Evolutionary conservation across 2,113 vertebrate species (phyloP), one percentile per base, ranked within the genome.

Genomic region (Microcebus murinus): DNA sequence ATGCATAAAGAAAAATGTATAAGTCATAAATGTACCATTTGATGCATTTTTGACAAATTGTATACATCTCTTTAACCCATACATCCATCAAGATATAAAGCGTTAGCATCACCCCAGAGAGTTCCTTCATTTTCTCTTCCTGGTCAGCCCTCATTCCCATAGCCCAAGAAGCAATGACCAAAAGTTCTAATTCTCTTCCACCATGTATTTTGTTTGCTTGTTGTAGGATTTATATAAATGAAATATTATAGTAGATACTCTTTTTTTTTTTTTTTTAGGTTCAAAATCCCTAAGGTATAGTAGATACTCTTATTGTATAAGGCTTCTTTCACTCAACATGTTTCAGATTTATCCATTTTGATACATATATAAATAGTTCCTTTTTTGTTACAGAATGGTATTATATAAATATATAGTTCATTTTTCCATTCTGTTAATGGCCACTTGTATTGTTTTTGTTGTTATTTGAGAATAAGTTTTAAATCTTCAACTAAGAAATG

Each of bases 381-480:
- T 55, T 83, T 92, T 92, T 83, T 79, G 71, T 63, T 77, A 29
- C 6, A 67, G 42, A 90, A 31, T 74, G 74, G 17, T 55, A 39
- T 86, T 94, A 15, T 63, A 39, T 70, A 92, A 74, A 88, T 89
- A n/a, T n/a, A 34, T n/a, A 55, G 6, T 57, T 96, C 3, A 20
- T 80, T 92, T 96, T 87, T 82, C 55, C 65, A 0, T 42, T 86
- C 23, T 83, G 13, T 45, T 45, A 18, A 59, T 74, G 61, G 27
- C 20, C n/a, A 59, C 42, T 8, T 76, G 34, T 86, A 67, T 29
- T 94, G 0, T 61, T 83, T 59, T n/a, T 96, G n/a, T 13, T 88
- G 77, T 73, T 25, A 85, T 65, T 89, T 85, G 57, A 86, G 48
- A 91, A 52, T 86, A 55, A 55, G 55, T 88, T 77, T 92, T 87